These are phyloP conservation scores for Propithecus coquereli DNA, from an alignment of 2,113 vertebrate species.

Conservation along the genomic window DNA sequence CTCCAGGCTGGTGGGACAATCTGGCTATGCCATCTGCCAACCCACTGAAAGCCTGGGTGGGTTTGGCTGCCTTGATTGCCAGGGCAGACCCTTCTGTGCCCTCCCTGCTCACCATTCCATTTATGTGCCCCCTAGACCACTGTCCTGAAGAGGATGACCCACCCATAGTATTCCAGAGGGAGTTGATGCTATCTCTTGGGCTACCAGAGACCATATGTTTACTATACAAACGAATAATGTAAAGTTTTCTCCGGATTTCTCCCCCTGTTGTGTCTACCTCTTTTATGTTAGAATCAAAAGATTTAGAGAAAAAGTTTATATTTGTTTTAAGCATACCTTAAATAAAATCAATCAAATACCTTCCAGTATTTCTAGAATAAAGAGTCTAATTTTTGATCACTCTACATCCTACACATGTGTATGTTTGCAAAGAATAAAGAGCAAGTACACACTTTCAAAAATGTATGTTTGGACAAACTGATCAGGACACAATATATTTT, in stretches of 20 bases:
- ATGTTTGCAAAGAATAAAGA: slow-evolving; percentile 28
- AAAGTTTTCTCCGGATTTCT: neutral
- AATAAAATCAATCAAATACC: slow-evolving; percentile 1
- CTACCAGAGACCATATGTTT: slow-evolving; percentile 29
- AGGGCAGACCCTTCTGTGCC: neutral
- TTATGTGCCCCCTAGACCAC: neutral
- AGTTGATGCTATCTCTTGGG: neutral
- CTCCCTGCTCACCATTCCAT: neutral
- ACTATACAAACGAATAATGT: slow-evolving; percentile 19
- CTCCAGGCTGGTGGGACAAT: slow-evolving; percentile 68
- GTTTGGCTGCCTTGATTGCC: slow-evolving; percentile 41
- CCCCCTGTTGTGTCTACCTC: neutral
- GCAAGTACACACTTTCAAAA: neutral
- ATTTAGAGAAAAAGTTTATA: neutral
- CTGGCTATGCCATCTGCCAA: slow-evolving; percentile 72
- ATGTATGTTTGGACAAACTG: neutral
- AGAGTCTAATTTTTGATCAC: slow-evolving; percentile 12
- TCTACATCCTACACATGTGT: neutral
- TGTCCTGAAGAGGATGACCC: neutral
- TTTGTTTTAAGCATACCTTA: neutral
- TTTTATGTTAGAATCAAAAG: slow-evolving; percentile 9
- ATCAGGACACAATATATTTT: neutral
- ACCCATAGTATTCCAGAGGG: neutral
- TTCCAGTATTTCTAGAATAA: slow-evolving; percentile 4
- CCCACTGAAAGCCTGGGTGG: slow-evolving; percentile 47